Evolutionary conservation across 2,797 vertebrate genomes (phyloP).

Genomic region (Eulemur albifrons): DNA sequence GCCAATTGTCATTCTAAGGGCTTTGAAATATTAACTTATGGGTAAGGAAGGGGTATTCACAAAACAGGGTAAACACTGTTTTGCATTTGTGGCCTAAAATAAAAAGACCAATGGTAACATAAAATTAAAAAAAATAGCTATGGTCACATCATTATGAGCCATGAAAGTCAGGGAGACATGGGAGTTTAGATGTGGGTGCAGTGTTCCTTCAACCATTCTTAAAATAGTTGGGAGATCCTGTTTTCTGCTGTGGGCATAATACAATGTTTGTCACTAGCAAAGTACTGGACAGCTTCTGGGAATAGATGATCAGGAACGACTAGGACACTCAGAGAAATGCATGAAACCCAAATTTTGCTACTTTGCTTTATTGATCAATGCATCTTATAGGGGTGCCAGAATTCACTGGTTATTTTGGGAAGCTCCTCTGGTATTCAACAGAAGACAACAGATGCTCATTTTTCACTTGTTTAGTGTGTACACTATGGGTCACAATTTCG

Average conservation of each 20-base stretch:
- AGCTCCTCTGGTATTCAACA: neutral
- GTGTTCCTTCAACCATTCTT: neutral
- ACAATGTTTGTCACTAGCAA: neutral
- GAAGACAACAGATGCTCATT: neutral
- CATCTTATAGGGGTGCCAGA: neutral
- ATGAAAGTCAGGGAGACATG: neutral
- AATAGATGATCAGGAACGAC: neutral
- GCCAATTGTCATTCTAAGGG: neutral
- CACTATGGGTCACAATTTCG: neutral
- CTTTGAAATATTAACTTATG: conserved; percentile 11
- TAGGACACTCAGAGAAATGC: neutral
- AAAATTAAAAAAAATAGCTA: neutral
- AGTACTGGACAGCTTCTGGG: neutral
- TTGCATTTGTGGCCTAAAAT: neutral
- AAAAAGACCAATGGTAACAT: neutral
- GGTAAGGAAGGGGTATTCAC: neutral
- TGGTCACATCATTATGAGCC: neutral
- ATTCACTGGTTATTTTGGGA: neutral
- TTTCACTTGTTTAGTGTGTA: neutral
- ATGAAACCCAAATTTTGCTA: neutral
- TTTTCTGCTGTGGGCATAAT: neutral
- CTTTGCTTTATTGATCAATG: neutral
- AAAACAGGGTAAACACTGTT: neutral
- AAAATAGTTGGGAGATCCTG: neutral
- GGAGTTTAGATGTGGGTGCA: neutral